These are phyloP conservation scores for Hucho hucho DNA, from an alignment of 2,113 vertebrate species.

Conservation along the genomic window DNA sequence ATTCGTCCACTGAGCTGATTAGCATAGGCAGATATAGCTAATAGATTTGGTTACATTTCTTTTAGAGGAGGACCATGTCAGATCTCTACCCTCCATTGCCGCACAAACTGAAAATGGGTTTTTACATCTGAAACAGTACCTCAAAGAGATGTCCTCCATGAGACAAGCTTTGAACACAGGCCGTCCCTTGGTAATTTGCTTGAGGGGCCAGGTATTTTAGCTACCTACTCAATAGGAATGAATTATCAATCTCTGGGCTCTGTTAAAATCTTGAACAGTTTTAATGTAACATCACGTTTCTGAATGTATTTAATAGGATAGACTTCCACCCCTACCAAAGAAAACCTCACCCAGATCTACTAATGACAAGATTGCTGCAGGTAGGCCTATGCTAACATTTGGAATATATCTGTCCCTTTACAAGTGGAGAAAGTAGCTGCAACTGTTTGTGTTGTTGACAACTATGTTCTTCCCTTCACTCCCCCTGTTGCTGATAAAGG, in stretches of 20 bases:
- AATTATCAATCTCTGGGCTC: background rate
- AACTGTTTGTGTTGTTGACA: background rate
- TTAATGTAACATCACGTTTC: background rate
- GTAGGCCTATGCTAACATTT: background rate
- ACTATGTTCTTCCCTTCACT: background rate
- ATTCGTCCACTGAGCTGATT: too few relatives aligned
- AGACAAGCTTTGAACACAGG: slow-evolving; percentile 7
- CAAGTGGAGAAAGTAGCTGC: background rate
- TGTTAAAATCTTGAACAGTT: background rate
- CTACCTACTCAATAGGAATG: background rate
- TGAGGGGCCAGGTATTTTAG: slow-evolving; percentile 7
- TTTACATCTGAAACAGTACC: slow-evolving; percentile 17
- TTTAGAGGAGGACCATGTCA: background rate
- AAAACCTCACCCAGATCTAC: background rate
- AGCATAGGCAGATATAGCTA: background rate
- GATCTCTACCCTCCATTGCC: background rate
- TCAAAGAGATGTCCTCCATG: slow-evolving; percentile 10
- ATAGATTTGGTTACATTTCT: background rate
- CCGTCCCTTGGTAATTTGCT: background rate
- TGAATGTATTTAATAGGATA: background rate
- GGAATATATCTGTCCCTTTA: background rate
- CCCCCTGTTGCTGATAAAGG: background rate
- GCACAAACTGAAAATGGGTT: background rate
- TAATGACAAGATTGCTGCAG: background rate
- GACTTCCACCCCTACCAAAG: background rate